Percentiles rank a stretch among this genome's conserved stretches.
Conservation (phyloP, 1,140 invertebrate genomes). For the Trinorchestia longiramus region DNA sequence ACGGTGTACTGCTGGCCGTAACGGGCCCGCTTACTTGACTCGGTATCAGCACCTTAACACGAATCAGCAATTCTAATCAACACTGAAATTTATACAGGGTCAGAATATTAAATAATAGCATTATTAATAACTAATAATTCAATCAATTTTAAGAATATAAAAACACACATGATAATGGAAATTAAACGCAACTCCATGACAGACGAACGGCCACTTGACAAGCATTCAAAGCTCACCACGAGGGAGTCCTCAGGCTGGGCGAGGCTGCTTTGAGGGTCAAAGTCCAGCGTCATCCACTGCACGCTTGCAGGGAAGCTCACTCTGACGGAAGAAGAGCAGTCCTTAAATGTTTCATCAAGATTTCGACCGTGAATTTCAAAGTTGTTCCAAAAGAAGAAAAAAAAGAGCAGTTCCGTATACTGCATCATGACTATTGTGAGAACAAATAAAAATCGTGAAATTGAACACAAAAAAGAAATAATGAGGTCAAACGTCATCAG, state of each 20-base stretch:
- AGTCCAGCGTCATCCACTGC: constrained; percentile 92
- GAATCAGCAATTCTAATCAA: neutral
- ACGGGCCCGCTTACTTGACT: constrained; percentile 39
- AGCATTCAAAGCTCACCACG: neutral
- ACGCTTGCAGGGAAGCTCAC: constrained; percentile 89
- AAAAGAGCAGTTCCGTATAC: too few species aligned
- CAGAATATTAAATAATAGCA: too few species aligned
- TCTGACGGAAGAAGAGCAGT: constrained; percentile 70
- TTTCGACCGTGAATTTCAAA: too few species aligned
- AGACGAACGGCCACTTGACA: neutral
- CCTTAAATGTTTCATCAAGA: neutral
- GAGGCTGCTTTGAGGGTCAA: constrained; percentile 91
- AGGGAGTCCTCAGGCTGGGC: constrained; percentile 94
- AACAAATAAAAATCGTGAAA: too few species aligned
- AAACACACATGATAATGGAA: too few species aligned
- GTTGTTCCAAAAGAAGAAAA: too few species aligned
- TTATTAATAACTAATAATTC: neutral
- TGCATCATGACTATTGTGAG: too few species aligned
- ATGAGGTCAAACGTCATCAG: too few species aligned
- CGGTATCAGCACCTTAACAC: constrained; percentile 9
- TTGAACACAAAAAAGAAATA: too few species aligned
- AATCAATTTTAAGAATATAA: neutral
- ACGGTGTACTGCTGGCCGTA: neutral
- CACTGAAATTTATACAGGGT: neutral
- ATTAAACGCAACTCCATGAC: too few species aligned